Conservation (phyloP, 1,140 invertebrate species). For the Zaprionus capensis region DNA sequence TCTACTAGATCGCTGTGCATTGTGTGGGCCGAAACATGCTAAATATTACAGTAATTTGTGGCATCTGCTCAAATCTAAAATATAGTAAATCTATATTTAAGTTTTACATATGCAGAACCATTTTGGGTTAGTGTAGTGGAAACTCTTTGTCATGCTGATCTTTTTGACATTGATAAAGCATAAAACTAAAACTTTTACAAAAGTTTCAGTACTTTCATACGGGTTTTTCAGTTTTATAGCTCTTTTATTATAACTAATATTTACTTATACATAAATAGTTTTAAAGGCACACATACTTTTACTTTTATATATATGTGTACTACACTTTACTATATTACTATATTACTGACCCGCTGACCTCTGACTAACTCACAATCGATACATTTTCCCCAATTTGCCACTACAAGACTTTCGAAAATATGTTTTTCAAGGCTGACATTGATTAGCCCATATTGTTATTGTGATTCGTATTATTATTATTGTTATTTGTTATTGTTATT, state of each 20-base stretch:
- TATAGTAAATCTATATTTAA: slow-evolving; percentile 21
- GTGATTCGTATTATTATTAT: slow-evolving; percentile 6
- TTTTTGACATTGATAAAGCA: slow-evolving; percentile 17
- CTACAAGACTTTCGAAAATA: slow-evolving; percentile 32
- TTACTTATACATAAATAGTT: too few species aligned
- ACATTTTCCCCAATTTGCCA: slow-evolving; percentile 35
- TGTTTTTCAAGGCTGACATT: slow-evolving; percentile 38
- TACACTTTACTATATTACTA: neutral
- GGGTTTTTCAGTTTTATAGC: too few species aligned
- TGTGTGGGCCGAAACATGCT: slow-evolving; percentile 38
- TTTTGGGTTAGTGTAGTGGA: neutral
- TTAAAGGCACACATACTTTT: neutral
- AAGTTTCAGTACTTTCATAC: too few species aligned
- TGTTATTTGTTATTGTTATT: slow-evolving; percentile 6
- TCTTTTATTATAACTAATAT: too few species aligned
- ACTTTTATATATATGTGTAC: neutral
- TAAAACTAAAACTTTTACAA: neutral
- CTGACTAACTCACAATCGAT: slow-evolving; percentile 4
- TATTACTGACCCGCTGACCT: slow-evolving; percentile 13
- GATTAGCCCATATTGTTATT: slow-evolving; percentile 43
- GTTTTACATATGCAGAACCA: slow-evolving; percentile 5
- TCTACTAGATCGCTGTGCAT: slow-evolving; percentile 16
- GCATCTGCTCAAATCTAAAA: slow-evolving; percentile 7
- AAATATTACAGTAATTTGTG: slow-evolving; percentile 32
- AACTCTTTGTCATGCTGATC: neutral